Conservation (phyloP, 2,888 invertebrate genomes). For the Glaucopsyche alexis region DNA sequence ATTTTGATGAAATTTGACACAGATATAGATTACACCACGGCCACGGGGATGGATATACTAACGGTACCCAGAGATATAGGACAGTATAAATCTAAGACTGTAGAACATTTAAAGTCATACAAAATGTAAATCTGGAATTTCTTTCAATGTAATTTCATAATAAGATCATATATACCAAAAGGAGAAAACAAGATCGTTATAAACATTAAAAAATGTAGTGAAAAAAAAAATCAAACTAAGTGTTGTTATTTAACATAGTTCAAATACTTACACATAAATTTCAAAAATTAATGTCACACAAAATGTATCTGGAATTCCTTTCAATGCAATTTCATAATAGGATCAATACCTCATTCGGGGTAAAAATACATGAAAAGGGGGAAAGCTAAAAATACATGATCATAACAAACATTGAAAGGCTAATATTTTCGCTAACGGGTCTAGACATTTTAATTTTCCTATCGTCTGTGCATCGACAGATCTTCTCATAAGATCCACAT, state of each 20-base stretch:
- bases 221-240: no score
- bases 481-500: conserved; percentile 39
- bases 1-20: no score
- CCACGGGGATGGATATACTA: no score
- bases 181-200: conserved; percentile 34
- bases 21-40: no score
- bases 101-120: not conserved
- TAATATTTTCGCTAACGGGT: conserved; percentile 49
- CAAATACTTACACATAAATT: no score
- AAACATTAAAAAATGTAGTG: not conserved
- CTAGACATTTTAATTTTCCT: conserved; percentile 80
- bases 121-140: not conserved
- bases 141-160: not conserved
- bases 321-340: not conserved
- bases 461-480: conserved; percentile 66
- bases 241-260: no score
- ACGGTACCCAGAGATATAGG: no score
- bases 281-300: not conserved
- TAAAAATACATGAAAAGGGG: conserved; percentile 55
- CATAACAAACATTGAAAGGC: conserved; percentile 16
- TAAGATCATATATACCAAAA: conserved; percentile 53
- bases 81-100: no score
- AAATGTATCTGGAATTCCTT: not conserved
- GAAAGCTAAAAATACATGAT: not conserved
- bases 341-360: not conserved